phyloP scores from a whole-genome alignment of 2,888 invertebrate genomes.

The Meliscaeva auricollis region DNA sequence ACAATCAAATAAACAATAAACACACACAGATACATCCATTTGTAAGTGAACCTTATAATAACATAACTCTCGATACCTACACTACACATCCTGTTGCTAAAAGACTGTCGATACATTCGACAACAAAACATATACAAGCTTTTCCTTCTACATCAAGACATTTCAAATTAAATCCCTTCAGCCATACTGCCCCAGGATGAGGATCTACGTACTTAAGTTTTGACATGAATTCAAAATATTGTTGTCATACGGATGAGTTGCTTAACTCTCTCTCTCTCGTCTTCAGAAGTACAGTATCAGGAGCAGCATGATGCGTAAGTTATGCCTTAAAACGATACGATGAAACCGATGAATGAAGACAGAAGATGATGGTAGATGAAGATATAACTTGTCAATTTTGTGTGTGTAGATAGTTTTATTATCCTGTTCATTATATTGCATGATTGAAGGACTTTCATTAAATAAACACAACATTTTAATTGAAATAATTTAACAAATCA shows the following conservation, averaged over 20 bases:
- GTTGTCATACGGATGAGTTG: constrained; percentile 51
- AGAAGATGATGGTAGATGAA: neutral
- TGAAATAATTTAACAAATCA: constrained; percentile 58
- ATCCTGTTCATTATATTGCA: constrained; percentile 52
- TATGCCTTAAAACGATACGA: constrained; percentile 28
- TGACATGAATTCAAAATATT: constrained; percentile 65
- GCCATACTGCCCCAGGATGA: constrained; percentile 18
- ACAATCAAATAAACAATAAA: too few relatives aligned
- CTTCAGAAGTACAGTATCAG: neutral
- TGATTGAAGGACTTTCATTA: constrained; percentile 24
- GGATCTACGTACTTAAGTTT: constrained; percentile 45
- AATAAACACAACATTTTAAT: constrained; percentile 45
- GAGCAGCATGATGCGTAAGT: constrained; percentile 19
- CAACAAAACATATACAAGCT: neutral
- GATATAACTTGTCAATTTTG: constrained; percentile 43
- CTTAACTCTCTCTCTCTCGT: neutral
- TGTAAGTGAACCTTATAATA: too few relatives aligned
- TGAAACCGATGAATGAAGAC: constrained; percentile 1
- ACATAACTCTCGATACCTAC: constrained; percentile 57
- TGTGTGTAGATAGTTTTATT: constrained; percentile 4
- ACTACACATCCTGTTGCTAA: constrained; percentile 46
- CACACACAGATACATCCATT: constrained; percentile 15
- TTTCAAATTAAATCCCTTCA: constrained; percentile 23
- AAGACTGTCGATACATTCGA: neutral
- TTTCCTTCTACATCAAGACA: constrained; percentile 29